phyloP scores from a whole-genome alignment of 1,140 invertebrate species.

The Halesus radiatus region DNA sequence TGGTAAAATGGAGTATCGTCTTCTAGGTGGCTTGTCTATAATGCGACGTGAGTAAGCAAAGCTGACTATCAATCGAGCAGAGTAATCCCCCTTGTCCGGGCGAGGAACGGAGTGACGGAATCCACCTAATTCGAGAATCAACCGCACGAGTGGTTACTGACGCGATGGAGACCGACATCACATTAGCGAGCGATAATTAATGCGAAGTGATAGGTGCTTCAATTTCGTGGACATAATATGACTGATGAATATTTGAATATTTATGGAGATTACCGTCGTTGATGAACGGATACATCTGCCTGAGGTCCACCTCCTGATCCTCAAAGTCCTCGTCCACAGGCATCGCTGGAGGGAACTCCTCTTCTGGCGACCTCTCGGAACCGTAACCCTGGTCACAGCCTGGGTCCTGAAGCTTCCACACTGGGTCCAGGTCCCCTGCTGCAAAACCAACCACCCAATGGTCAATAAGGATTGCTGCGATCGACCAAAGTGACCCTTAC shows the following conservation, averaged over 20 bases:
- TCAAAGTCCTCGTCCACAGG: slow-evolving; percentile 68
- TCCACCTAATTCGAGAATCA: too few species aligned
- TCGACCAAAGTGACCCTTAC: background rate
- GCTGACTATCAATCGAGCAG: too few species aligned
- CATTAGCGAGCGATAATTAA: too few species aligned
- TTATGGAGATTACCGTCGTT: slow-evolving; percentile 71
- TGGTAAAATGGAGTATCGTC: too few species aligned
- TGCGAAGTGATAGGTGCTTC: too few species aligned
- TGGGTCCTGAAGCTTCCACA: slow-evolving; percentile 71
- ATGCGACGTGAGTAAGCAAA: too few species aligned
- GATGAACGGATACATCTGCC: slow-evolving; percentile 75
- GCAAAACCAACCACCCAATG: slow-evolving; percentile 34
- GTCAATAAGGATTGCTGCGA: slow-evolving; percentile 32
- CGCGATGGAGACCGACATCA: too few species aligned
- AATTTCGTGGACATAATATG: too few species aligned
- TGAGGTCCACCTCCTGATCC: slow-evolving; percentile 69
- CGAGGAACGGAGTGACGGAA: too few species aligned
- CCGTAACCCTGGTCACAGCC: slow-evolving; percentile 84
- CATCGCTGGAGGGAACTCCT: slow-evolving; percentile 78
- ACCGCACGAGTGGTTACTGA: too few species aligned
- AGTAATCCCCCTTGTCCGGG: too few species aligned
- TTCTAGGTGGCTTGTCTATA: too few species aligned
- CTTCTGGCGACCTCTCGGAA: slow-evolving; percentile 83
- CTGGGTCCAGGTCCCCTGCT: slow-evolving; percentile 61
- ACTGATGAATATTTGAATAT: slow-evolving; percentile 1